phyloP scores from a whole-genome alignment of 2,888 invertebrate genomes.

The Vesta saturnalis region DNA sequence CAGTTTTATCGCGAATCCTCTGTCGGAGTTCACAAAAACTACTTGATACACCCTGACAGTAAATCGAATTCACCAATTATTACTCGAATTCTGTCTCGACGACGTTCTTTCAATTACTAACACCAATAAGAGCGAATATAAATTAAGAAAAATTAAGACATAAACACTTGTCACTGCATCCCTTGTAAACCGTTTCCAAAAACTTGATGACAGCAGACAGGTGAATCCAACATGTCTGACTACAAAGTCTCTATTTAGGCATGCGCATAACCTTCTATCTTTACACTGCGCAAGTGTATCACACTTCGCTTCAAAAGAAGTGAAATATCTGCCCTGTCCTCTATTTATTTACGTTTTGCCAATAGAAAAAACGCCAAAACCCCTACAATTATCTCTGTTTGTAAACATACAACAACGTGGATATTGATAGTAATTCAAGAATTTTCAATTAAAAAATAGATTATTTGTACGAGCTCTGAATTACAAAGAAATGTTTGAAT shows the following conservation, averaged over 20 bases:
- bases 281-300: conserved; percentile 21
- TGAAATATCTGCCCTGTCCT: neutral
- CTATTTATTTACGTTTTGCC: neutral
- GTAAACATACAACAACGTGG: too few species aligned
- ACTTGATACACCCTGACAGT: conserved; percentile 61
- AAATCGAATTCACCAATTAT: conserved; percentile 50
- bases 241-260: conserved; percentile 48
- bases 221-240: conserved; percentile 61
- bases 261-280: conserved; percentile 42
- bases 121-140: conserved; percentile 30
- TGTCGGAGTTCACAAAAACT: conserved; percentile 61
- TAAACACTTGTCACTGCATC: conserved; percentile 50
- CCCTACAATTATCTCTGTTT: too few species aligned
- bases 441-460: too few species aligned
- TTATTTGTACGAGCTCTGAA: too few species aligned
- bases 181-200: conserved; percentile 45
- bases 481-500: too few species aligned
- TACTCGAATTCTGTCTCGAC: conserved; percentile 28
- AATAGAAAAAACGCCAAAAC: neutral
- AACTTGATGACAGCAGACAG: conserved; percentile 54
- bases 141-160: conserved; percentile 40
- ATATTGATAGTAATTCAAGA: too few species aligned
- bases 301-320: neutral
- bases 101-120: conserved; percentile 31
- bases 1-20: conserved; percentile 57